Base-by-base conservation (phyloP, 2,888 invertebrate genomes). In the Tineola bisselliella region DNA sequence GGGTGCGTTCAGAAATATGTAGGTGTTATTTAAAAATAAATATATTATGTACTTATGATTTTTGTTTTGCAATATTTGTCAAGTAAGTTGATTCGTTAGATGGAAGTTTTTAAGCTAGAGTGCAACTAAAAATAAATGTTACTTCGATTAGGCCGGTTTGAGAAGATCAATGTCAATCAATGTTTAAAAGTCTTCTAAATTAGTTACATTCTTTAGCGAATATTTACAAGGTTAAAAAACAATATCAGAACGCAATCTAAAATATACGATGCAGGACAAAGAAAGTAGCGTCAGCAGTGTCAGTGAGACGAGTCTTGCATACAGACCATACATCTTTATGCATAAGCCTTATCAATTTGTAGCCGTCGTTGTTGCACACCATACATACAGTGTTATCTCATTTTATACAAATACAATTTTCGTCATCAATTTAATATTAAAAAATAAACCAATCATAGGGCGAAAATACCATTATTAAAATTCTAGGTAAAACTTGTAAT, bases 301-400 rank as follows among this genome's bases (percentile, higher is more conserved):
- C 15, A 13, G 6, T 13, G 10, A 38, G 38, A 38, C 38, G 31
- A 10, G 13, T n/a, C 33, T 17, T 58, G 15, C 38, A 17, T 58
- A 58, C 58, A 12, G 5, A 10, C 31, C 13, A 15, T 19, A 52
- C 69, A 77, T 79, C 72, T 79, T 76, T 80, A 81, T 80, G 77
- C 75, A 79, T 81, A 75, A 78, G 69, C 58, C 38, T 79, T 81
- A 81, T 80, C 79, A 76, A 79, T 78, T 77, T 73, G 77, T 75
- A 74, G 70, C 31, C 33, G 58, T n/a, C 33, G 58, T 33, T 30
- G 71, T 69, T 67, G 65, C 63, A 67, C 65, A 67, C 65, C 62
- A 13, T 43, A 38, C n/a, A n/a, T 38, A 6, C 38, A 31, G 57
- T 43, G 62, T 60, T 58, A 56, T 62, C 63, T 10, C 10, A 48